These are phyloP conservation scores for Cheilosia variabilis DNA, from an alignment of 2,888 invertebrate genomes.

Conservation along the genomic window DNA sequence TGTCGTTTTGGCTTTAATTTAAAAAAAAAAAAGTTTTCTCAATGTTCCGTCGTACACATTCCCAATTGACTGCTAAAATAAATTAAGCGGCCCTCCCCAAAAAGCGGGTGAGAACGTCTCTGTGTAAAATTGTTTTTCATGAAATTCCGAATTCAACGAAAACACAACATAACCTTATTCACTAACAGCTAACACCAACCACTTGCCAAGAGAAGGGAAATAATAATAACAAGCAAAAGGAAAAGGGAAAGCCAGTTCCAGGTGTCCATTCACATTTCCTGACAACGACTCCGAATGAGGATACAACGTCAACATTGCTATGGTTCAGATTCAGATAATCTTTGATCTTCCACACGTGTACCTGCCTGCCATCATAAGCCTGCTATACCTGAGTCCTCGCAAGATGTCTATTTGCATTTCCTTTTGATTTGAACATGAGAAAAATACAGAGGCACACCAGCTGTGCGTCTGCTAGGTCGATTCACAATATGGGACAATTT, in stretches of 20 bases:
- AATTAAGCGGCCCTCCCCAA: no score
- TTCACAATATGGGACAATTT: constrained; percentile 21
- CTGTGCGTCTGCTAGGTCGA: constrained; percentile 18
- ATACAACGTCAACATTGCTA: background rate
- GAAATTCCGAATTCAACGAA: constrained; percentile 4
- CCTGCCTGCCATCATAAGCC: constrained; percentile 16
- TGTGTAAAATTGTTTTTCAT: background rate
- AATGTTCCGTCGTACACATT: fast-evolving
- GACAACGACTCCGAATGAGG: background rate
- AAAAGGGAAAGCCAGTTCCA: background rate
- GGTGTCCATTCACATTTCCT: constrained; percentile 10
- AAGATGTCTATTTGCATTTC: constrained; percentile 36
- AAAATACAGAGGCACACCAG: constrained; percentile 7
- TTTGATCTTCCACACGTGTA: constrained; percentile 48
- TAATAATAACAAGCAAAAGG: background rate
- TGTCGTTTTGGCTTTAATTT: no score
- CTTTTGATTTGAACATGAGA: constrained; percentile 22
- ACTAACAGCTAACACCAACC: background rate
- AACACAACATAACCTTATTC: background rate
- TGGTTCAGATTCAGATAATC: constrained; percentile 29
- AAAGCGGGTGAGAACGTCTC: no score
- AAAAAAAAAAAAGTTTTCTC: no score
- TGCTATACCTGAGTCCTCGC: background rate
- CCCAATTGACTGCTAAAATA: no score
- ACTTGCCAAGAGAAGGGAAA: background rate